Conservation (phyloP, 1,140 invertebrate species). For the Oryctes rhinoceros region DNA sequence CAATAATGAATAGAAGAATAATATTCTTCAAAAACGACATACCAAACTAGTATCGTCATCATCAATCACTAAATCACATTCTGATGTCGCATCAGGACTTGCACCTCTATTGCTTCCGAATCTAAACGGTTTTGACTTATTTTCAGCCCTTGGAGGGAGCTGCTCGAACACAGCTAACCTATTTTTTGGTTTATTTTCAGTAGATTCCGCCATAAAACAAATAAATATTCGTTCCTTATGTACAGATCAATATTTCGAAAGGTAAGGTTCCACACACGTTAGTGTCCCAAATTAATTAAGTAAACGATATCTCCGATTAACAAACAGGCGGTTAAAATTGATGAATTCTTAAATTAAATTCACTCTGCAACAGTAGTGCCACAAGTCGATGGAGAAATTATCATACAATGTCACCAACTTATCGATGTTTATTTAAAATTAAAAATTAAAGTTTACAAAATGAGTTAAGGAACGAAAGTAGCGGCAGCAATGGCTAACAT, state of each 20-base stretch:
- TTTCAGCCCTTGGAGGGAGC: conserved; percentile 49
- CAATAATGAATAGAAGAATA: background rate
- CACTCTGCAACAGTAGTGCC: no score
- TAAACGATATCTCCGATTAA: no score
- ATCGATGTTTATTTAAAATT: no score
- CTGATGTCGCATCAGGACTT: conserved; percentile 46
- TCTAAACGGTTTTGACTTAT: conserved; percentile 43
- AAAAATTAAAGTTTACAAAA: no score
- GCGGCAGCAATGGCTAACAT: no score
- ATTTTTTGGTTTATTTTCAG: conserved; percentile 50
- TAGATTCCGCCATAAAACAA: conserved; percentile 18
- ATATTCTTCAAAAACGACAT: background rate
- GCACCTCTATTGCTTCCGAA: conserved; percentile 42
- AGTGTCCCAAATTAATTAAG: no score
- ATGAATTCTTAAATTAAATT: no score
- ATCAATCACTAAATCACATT: conserved; percentile 51
- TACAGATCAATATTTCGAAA: background rate
- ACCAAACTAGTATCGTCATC: conserved; percentile 44
- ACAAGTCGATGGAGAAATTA: no score
- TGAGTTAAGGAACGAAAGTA: no score
- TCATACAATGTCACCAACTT: no score
- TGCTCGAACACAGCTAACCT: conserved; percentile 56
- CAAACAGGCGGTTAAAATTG: no score
- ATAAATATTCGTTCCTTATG: background rate
- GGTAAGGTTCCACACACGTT: no score